phyloP scores from a whole-genome alignment of 2,113 vertebrate genomes.

The Phrynosoma blainvillii region DNA sequence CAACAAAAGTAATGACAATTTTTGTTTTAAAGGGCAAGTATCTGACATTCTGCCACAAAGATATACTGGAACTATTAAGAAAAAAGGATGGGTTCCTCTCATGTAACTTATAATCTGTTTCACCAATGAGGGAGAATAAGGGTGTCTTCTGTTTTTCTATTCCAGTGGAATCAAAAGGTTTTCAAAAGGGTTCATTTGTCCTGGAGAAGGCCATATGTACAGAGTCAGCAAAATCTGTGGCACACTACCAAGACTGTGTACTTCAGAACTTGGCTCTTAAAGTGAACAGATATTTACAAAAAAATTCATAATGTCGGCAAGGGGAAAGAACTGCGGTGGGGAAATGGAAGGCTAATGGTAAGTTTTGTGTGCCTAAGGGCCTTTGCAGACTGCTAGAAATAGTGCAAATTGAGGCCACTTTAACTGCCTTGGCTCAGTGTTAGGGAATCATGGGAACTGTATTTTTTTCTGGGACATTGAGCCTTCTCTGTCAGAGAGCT shows the following conservation, averaged over 20 bases:
- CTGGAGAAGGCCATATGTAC: not conserved
- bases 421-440: too few species aligned
- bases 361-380: not conserved
- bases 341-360: not conserved
- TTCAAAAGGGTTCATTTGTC: not conserved
- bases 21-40: not conserved
- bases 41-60: not conserved
- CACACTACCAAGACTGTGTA: not conserved
- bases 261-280: not conserved
- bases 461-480: too few species aligned
- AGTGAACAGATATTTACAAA: not conserved
- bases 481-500: too few species aligned
- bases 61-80: not conserved
- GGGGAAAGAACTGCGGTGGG: not conserved
- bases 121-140: not conserved
- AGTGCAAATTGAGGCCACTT: too few species aligned
- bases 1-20: not conserved
- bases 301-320: not conserved
- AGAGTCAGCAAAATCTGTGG: not conserved
- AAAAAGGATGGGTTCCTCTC: slow-evolving; percentile 2
- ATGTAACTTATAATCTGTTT: not conserved
- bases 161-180: not conserved
- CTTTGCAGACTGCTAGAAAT: too few species aligned
- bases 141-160: not conserved
- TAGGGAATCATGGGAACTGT: too few species aligned